Evolutionary conservation across 92 coral and sea anemone species (phyloP).

Genomic region (Zoanthus solanderi): DNA sequence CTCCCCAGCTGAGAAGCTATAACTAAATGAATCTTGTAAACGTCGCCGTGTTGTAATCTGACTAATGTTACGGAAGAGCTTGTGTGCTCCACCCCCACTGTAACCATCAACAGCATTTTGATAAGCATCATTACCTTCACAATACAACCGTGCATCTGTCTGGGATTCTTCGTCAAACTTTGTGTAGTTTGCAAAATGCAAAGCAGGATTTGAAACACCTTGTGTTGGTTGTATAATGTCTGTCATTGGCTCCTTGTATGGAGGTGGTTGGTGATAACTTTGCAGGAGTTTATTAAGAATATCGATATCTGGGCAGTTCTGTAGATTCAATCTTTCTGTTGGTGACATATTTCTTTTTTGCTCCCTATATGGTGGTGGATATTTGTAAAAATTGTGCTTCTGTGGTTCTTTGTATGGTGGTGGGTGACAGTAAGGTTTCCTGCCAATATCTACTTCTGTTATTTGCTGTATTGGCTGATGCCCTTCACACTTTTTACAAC

Average conservation of each 20-base stretch:
- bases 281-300: conserved; percentile 57
- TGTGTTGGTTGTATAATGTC: not conserved
- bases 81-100: conserved; percentile 24
- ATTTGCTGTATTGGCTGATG: conserved; percentile 31
- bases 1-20: conserved; percentile 58
- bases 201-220: not conserved
- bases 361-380: conserved; percentile 98
- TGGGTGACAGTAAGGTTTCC: conserved; percentile 78
- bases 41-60: conserved; percentile 33
- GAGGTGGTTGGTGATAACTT: conserved; percentile 75
- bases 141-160: conserved; percentile 61
- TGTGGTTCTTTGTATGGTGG: conserved; percentile 73
- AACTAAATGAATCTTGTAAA: conserved; percentile 60
- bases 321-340: conserved; percentile 35
- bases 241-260: conserved; percentile 51
- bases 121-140: conserved; percentile 45
- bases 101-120: conserved; percentile 34
- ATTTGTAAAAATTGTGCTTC: conserved; percentile 77
- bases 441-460: conserved; percentile 22
- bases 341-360: conserved; percentile 8
- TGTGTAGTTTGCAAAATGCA: conserved; percentile 12
- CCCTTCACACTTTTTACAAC: conserved; percentile 27
- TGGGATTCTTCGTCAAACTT: conserved; percentile 62
- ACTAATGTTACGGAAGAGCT: conserved; percentile 54
- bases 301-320: conserved; percentile 46